Percentiles rank a stretch among this genome's conserved stretches.
Evolutionary conservation across 2,113 vertebrate genomes (phyloP).

Genomic region (Ptilonorhynchus violaceus): DNA sequence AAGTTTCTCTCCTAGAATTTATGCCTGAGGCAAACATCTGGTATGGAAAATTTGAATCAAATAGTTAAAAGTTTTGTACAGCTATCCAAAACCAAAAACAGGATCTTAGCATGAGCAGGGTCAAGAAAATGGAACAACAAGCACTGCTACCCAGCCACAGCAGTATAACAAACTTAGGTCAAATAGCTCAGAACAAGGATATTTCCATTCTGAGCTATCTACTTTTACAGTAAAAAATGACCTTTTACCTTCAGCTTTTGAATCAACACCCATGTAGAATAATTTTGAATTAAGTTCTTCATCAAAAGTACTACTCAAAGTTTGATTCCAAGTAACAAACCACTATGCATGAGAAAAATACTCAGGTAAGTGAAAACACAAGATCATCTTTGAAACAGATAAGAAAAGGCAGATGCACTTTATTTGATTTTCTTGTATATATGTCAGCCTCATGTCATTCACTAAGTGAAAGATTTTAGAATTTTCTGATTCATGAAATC

Average conservation of each 20-base stretch:
- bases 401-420: neutral
- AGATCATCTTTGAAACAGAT: neutral
- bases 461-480: neutral
- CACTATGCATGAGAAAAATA: neutral
- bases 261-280: neutral
- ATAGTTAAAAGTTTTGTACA: neutral
- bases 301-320: neutral
- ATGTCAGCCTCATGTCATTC: neutral
- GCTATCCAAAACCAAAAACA: neutral
- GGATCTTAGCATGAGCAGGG: neutral
- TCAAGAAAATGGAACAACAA: neutral
- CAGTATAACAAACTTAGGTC: neutral
- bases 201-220: neutral
- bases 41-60: neutral
- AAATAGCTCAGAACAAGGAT: neutral
- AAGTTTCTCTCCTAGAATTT: neutral
- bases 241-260: neutral
- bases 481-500: neutral
- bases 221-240: neutral
- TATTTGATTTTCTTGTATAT: neutral
- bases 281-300: neutral
- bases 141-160: neutral
- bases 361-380: neutral
- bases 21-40: constrained; percentile 2
- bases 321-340: neutral